Percentiles rank a stretch among this genome's conserved stretches.
Evolutionary conservation across 2,113 vertebrate genomes (phyloP).

Genomic region (Labrus mixtus): DNA sequence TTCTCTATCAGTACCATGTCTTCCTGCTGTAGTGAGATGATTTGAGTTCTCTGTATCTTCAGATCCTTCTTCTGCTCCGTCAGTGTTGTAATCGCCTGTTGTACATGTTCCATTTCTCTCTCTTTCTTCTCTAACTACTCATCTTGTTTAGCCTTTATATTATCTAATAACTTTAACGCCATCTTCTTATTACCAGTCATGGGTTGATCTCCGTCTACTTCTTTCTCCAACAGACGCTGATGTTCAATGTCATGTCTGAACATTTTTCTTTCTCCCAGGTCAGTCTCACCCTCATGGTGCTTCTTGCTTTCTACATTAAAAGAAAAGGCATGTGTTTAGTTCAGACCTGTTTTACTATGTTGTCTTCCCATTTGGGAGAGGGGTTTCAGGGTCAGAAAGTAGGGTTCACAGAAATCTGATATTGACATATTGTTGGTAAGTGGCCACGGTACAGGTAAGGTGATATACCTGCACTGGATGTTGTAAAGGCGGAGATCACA

Average conservation of each 20-base stretch:
- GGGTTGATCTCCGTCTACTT: background rate
- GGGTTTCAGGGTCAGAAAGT: too few relatives aligned
- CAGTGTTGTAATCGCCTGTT: background rate
- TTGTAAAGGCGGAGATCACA: too few relatives aligned
- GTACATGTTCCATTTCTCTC: background rate
- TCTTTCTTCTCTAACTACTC: background rate
- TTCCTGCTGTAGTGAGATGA: background rate
- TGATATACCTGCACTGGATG: too few relatives aligned
- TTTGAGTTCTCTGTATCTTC: background rate
- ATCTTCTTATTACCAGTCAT: background rate
- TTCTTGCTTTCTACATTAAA: background rate
- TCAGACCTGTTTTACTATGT: too few relatives aligned
- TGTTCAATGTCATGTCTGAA: background rate
- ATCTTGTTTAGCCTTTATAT: background rate
- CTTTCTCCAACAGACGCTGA: background rate
- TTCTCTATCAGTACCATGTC: background rate
- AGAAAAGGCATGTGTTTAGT: too few relatives aligned
- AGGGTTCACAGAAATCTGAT: too few relatives aligned
- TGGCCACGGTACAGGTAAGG: too few relatives aligned
- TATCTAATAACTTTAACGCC: background rate
- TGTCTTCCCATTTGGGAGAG: too few relatives aligned
- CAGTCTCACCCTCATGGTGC: too few relatives aligned
- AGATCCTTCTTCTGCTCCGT: background rate
- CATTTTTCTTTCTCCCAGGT: too few relatives aligned
- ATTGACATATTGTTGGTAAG: too few relatives aligned